Conservation (phyloP, 2,113 vertebrate species). For the Dasyurus viverrinus region DNA sequence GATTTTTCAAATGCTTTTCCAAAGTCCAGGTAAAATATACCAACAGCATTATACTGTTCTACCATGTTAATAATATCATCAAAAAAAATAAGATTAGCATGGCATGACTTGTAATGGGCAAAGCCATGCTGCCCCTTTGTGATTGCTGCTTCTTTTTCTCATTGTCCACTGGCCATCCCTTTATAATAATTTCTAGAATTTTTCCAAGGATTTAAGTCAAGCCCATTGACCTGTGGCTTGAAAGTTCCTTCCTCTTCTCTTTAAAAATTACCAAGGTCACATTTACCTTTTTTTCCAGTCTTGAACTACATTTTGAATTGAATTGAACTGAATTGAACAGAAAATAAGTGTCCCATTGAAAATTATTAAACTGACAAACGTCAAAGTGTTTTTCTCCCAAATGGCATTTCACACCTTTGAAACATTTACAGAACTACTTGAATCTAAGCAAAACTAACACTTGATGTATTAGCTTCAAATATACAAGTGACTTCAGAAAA, state of each 20-base stretch:
- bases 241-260: neutral
- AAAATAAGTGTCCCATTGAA: neutral
- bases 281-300: neutral
- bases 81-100: neutral
- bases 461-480: neutral
- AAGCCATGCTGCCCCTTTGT: neutral
- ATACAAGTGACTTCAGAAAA: slow-evolving; percentile 39
- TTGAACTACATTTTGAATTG: neutral
- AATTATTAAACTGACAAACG: slow-evolving; percentile 22
- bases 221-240: neutral
- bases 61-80: neutral
- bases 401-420: slow-evolving; percentile 25
- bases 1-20: neutral
- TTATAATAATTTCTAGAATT: neutral
- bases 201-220: neutral
- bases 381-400: neutral
- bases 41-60: neutral
- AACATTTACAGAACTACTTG: slow-evolving; percentile 33
- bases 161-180: neutral
- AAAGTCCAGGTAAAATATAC: neutral
- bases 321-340: neutral
- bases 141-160: neutral
- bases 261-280: neutral
- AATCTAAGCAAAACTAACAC: neutral
- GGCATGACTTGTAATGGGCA: neutral